Percentiles rank a stretch among this genome's conserved stretches.
These are phyloP conservation scores for Galaxias olidus DNA, from an alignment of 2,797 vertebrate species.

Conservation along the genomic window DNA sequence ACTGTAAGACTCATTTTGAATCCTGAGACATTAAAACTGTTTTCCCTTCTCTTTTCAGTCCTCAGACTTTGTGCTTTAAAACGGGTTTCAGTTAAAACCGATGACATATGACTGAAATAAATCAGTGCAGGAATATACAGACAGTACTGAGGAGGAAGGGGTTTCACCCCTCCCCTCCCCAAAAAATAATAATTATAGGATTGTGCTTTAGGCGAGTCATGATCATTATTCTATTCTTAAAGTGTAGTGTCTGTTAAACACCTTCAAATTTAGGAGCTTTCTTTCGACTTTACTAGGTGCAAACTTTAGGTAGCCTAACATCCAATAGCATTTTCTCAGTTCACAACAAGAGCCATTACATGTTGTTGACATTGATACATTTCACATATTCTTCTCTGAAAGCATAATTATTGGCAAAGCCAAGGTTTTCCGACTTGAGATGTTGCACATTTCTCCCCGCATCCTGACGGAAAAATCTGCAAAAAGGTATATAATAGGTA, in stretches of 20 bases:
- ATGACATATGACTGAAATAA: slow-evolving; percentile 36
- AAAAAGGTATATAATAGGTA: slow-evolving; percentile 54
- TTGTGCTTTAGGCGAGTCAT: slow-evolving; percentile 58
- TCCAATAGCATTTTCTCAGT: slow-evolving; percentile 47
- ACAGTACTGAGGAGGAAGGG: slow-evolving; percentile 31
- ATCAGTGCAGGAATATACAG: slow-evolving; percentile 59
- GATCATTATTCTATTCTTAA: slow-evolving; percentile 38
- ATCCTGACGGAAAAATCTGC: slow-evolving; percentile 56
- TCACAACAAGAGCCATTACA: slow-evolving; percentile 38
- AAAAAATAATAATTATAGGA: slow-evolving; percentile 52
- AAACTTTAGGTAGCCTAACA: slow-evolving; percentile 54
- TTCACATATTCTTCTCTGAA: slow-evolving; percentile 53
- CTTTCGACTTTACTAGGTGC: slow-evolving; percentile 29
- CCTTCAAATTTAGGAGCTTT: slow-evolving; percentile 8
- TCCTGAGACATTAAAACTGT: slow-evolving; percentile 95
- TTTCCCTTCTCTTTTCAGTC: slow-evolving; percentile 82
- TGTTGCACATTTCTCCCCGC: slow-evolving; percentile 56
- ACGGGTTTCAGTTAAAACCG: slow-evolving; percentile 60
- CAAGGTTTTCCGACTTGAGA: slow-evolving; percentile 60
- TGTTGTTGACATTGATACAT: slow-evolving; percentile 51
- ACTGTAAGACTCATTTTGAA: slow-evolving; percentile 90
- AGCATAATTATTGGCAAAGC: slow-evolving; percentile 61
- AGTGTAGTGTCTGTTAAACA: slow-evolving; percentile 26
- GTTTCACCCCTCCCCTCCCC: slow-evolving; percentile 20
- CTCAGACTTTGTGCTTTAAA: slow-evolving; percentile 82